Conservation (phyloP, 2,113 vertebrate genomes). For the Zosterops hypoxanthus region DNA sequence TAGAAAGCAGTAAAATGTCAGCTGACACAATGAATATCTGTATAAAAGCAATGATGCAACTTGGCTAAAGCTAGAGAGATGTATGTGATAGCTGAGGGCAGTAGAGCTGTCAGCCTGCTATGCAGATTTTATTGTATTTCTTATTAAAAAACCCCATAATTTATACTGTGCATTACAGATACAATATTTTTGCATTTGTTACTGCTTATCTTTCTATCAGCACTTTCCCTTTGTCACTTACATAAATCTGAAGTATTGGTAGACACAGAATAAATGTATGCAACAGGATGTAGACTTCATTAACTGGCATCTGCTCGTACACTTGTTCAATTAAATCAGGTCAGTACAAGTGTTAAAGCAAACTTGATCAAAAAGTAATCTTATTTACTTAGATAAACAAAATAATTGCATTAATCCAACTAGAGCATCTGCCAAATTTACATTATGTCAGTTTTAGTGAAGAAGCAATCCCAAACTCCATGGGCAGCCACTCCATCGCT, state of each 20-base stretch:
- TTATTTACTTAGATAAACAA: not conserved
- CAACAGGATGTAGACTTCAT: not conserved
- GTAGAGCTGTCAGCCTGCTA: conserved; percentile 27
- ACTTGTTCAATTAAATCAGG: not conserved
- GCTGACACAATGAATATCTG: conserved; percentile 65
- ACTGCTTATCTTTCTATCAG: not conserved
- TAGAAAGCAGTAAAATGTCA: conserved; percentile 70
- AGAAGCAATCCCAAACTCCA: not conserved
- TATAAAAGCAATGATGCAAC: conserved; percentile 50
- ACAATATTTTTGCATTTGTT: not conserved
- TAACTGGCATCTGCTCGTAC: not conserved
- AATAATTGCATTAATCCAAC: not conserved
- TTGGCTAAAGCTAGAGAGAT: conserved; percentile 43
- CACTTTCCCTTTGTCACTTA: not conserved
- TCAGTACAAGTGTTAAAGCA: not conserved
- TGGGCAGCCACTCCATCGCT: not conserved
- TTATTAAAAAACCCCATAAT: not conserved
- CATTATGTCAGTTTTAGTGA: not conserved
- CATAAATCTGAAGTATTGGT: not conserved
- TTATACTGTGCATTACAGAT: not conserved
- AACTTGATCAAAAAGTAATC: not conserved
- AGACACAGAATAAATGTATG: not conserved
- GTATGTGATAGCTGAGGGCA: conserved; percentile 52
- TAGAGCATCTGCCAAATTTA: not conserved
- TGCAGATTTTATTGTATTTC: conserved; percentile 36